These are phyloP conservation scores for Neelides folsomi DNA, from an alignment of 2,888 invertebrate genomes.

Conservation along the genomic window DNA sequence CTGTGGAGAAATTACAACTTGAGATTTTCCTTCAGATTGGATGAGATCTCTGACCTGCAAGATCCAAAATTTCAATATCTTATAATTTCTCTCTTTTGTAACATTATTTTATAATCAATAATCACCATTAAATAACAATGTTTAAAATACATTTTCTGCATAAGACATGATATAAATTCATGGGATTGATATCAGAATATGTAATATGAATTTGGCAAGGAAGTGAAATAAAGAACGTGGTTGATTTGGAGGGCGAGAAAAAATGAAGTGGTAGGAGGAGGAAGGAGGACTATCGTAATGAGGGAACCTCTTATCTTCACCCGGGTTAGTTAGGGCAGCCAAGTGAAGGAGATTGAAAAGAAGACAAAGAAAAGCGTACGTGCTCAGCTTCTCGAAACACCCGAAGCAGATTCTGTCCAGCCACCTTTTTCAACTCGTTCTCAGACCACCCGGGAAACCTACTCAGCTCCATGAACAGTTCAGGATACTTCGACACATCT, in stretches of 20 bases:
- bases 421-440: conserved; percentile 39
- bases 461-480: conserved; percentile 49
- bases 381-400: conserved; percentile 37
- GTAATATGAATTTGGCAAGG: neutral
- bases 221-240: neutral
- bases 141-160: too few species aligned
- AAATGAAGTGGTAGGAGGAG: neutral
- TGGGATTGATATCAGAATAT: too few species aligned
- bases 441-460: conserved; percentile 41
- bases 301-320: too few species aligned
- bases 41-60: conserved; percentile 22
- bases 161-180: too few species aligned
- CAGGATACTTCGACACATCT: conserved; percentile 47
- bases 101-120: neutral
- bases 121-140: neutral
- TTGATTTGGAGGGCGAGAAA: neutral
- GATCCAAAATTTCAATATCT: neutral
- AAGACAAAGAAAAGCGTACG: conserved; percentile 25
- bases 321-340: too few species aligned
- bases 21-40: conserved; percentile 14
- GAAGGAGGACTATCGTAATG: neutral
- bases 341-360: too few species aligned
- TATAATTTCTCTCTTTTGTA: too few species aligned
- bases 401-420: conserved; percentile 40
- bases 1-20: conserved; percentile 16